Base-by-base conservation (phyloP, 2,113 vertebrate genomes). In the Plotosus lineatus region DNA sequence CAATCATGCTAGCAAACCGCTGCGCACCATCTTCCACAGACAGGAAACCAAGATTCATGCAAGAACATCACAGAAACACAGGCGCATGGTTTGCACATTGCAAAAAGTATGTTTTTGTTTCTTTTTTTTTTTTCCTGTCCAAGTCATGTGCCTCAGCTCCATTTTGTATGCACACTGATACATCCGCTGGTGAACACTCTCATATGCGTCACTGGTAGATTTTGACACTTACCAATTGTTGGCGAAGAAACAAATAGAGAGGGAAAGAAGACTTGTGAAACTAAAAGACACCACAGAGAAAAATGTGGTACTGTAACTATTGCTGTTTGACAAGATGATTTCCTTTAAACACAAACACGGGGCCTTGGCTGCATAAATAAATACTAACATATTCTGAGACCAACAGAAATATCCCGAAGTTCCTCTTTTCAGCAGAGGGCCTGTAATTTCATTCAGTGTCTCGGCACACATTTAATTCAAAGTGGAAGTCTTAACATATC, bases 251-350 rank as follows among this genome's bases (percentile, higher is more conserved):
- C 56, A n/a, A 71, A 19, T 63, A 58, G 65, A 55, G 28, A 21
- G 51, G 66, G 60, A 61, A 82, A 73, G n/a, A 76, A 73, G 60
- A 44, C 26, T 75, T 46, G 17, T 79, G 79, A 83, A 87, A 84
- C 77, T 74, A 75, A 87, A 84, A 85, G 77, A 42, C 10, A 5
- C 68, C 53, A 60, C 63, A 75, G 44, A 82, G 28, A 82, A 75
- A 26, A 44, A 58, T 65, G 77, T 28, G 80, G 50, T 78, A 61
- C n/a, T n/a, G n/a, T n/a, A n/a, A 66, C 28, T 50, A 33, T 85
- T 79, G 83, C 86, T 66, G 86, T 83, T 83, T 21, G 23, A 76
- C 11, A 80, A 65, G 46, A 75, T 78, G 40, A 79, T 85, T 86
- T 85, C 83, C 82, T 83, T 72, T 83, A 82, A 84, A 81, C 51